Percentiles rank a stretch among this genome's conserved stretches.
Conservation (phyloP, 2,113 vertebrate species). For the Eupsittula cactorum region DNA sequence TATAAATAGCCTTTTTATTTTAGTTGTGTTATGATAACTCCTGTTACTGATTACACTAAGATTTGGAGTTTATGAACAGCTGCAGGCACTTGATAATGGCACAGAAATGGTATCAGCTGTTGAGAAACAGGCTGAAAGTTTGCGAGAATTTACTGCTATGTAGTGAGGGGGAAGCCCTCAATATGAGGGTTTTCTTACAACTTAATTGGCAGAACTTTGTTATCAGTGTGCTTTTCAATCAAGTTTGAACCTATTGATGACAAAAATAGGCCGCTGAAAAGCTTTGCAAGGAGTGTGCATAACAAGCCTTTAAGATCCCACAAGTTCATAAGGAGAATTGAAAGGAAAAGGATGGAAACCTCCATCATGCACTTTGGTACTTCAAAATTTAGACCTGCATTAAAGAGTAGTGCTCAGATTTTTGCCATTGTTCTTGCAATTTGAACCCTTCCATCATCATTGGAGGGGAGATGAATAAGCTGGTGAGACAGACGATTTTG, state of each 20-base stretch:
- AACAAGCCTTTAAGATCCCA: not conserved
- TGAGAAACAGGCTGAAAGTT: not conserved
- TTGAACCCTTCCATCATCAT: not conserved
- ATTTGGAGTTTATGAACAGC: slow-evolving; percentile 55
- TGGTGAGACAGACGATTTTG: not conserved
- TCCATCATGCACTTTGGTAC: not conserved
- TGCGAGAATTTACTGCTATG: not conserved
- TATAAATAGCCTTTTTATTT: slow-evolving; percentile 58
- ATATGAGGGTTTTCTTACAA: not conserved
- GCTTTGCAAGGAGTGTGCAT: not conserved
- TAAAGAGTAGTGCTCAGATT: not conserved
- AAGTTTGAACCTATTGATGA: not conserved
- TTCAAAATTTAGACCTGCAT: not conserved
- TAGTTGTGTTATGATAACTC: slow-evolving; percentile 45
- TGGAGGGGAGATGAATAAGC: not conserved
- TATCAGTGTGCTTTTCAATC: slow-evolving; percentile 1
- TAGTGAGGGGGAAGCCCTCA: not conserved
- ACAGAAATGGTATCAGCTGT: slow-evolving; percentile 31
- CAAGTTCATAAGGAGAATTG: not conserved
- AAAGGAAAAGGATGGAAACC: not conserved
- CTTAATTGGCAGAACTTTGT: not conserved
- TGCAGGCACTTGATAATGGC: slow-evolving; percentile 51
- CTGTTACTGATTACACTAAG: slow-evolving; percentile 37
- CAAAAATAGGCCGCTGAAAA: not conserved
- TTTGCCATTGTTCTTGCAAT: not conserved